A percentile compares a stretch with the other conserved stretches of the same genome.
phyloP scores from a whole-genome alignment of 2,797 vertebrate genomes.

The Fundulus diaphanus region DNA sequence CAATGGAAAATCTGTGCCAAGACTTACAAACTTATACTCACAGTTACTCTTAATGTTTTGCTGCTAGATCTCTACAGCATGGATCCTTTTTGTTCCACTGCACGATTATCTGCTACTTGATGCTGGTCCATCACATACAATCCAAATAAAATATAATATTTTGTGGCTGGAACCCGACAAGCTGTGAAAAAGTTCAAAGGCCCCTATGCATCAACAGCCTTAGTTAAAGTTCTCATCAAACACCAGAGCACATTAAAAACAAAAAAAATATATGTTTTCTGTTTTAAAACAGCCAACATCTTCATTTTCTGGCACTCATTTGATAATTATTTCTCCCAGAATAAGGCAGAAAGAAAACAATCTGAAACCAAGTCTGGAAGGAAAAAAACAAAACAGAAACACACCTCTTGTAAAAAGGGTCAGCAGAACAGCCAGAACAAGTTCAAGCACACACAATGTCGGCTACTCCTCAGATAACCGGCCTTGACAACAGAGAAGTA shows the following conservation, averaged over 20 bases:
- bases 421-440: background rate
- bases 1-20: background rate
- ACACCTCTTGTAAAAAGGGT: background rate
- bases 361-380: background rate
- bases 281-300: background rate
- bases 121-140: background rate
- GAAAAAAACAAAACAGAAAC: too few relatives aligned
- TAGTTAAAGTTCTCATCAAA: background rate
- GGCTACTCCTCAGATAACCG: conserved; percentile 1
- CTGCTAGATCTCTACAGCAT: background rate
- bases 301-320: background rate
- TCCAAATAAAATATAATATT: background rate
- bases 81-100: background rate
- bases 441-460: background rate
- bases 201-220: background rate
- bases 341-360: background rate
- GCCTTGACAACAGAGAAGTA: background rate
- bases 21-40: background rate
- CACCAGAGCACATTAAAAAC: background rate
- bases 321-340: background rate
- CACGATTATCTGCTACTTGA: background rate
- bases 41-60: background rate
- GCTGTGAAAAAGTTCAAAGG: background rate
- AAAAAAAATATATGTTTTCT: too few relatives aligned
- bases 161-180: background rate